Percentiles rank a stretch among this genome's conserved stretches.
These are phyloP conservation scores for Helicoverpa zea DNA, from an alignment of 1,140 invertebrate species.

Conservation along the genomic window DNA sequence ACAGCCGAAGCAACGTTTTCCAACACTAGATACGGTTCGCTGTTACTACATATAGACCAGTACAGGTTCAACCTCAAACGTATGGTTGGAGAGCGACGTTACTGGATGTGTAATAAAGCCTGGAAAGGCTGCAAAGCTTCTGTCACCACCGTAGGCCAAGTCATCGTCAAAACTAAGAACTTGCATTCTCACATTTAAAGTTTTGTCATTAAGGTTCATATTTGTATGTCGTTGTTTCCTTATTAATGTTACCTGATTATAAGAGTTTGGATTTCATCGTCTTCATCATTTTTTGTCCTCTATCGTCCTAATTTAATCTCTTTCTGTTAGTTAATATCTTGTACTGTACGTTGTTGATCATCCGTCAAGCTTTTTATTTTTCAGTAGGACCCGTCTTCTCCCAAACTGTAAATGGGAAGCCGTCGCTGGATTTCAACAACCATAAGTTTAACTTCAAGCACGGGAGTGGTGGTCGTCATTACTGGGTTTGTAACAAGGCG, in stretches of 20 bases:
- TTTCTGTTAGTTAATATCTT: background rate
- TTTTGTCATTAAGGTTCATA: background rate
- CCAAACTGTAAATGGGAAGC: constrained; percentile 13
- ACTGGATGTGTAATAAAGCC: constrained; percentile 69
- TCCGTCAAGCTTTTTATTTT: background rate
- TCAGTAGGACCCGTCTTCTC: constrained; percentile 18
- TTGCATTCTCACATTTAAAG: constrained; percentile 39
- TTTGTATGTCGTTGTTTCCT: constrained; percentile 22
- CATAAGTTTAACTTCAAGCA: constrained; percentile 35
- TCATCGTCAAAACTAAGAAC: constrained; percentile 38
- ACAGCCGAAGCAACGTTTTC: constrained; percentile 7
- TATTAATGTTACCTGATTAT: background rate
- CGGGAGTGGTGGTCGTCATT: background rate
- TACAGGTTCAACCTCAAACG: constrained; percentile 62
- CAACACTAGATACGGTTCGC: constrained; percentile 29
- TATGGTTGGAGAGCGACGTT: constrained; percentile 58
- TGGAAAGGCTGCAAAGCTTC: constrained; percentile 59
- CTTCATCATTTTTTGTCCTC: background rate
- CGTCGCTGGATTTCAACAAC: constrained; percentile 1
- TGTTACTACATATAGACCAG: constrained; percentile 52
- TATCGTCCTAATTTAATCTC: background rate
- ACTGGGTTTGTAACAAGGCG: constrained; percentile 33
- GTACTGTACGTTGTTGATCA: background rate
- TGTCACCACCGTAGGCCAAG: constrained; percentile 50
- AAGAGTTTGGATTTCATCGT: background rate